Evolutionary conservation across 2,113 vertebrate species (phyloP), one percentile per base, ranked within the genome.

Genomic region (Thunnus maccoyii): DNA sequence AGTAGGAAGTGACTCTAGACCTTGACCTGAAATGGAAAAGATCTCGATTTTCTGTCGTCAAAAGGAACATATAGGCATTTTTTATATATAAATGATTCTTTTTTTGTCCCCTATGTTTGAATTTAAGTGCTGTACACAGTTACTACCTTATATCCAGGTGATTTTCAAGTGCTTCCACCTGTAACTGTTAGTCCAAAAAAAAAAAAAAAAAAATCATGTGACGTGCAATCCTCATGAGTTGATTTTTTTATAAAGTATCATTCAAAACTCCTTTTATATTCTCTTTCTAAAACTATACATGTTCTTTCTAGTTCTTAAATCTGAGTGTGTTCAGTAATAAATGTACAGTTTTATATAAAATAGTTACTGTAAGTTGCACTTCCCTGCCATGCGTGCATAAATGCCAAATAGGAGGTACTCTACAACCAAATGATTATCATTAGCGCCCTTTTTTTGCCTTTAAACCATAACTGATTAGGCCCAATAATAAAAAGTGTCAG

Each of bases 401-500:
- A 90, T 80, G 78, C 86, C 82, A 82, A 83, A 85, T 56, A 78
- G 82, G 88, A 94, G 82, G 84, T 91, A 76, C 73, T 90, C 77
- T 83, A 86, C 78, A 88, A 83, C 73, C 57, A n/a, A 41, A 81
- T 91, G 89, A 94, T 94, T 91, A 92, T 94, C 83, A 80, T 76
- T 30, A 86, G 66, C 83, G 74, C 88, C 84, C 71, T 74, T 82
- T 73, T 75, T 82, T 85, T 80, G 48, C 58, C 55, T 74, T 57
- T 70, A 73, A 81, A 79, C 63, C 47, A 57, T 52, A 70, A 88
- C 48, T 72, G 56, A 87, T 88, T 70, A 88, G 86, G 86, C 79
- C 80, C 55, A 58, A 46, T 32, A 72, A 75, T 70, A 79, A 86
- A 88, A 87, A 82, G 60, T 86, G 85, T 83, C 78, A 80, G 85